Percentiles rank a stretch among this genome's conserved stretches.
phyloP scores from a whole-genome alignment of 2,113 vertebrate genomes.

The Solea senegalensis region DNA sequence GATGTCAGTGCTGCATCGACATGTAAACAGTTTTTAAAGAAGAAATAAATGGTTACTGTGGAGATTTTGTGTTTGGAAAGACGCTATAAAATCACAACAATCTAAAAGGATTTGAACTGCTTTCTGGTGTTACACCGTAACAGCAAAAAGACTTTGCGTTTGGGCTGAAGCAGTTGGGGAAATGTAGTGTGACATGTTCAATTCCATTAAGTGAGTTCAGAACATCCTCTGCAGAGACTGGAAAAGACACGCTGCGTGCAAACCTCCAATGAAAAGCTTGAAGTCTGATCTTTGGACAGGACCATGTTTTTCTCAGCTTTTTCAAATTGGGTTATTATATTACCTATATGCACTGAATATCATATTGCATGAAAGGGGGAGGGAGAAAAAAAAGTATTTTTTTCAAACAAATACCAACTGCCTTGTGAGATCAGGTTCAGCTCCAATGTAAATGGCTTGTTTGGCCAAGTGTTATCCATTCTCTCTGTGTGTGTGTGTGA shows the following conservation, averaged over 20 bases:
- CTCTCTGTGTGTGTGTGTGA: conserved; percentile 29
- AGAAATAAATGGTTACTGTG: conserved; percentile 46
- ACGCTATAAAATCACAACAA: conserved; percentile 43
- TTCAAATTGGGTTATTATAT: conserved; percentile 67
- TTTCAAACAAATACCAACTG: conserved; percentile 62
- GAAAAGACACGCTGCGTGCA: conserved; percentile 52
- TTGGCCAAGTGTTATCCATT: conserved; percentile 75
- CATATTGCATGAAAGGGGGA: conserved; percentile 40
- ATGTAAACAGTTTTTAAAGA: conserved; percentile 73
- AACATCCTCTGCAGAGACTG: conserved; percentile 53
- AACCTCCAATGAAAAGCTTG: conserved; percentile 59
- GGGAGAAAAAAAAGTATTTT: conserved; percentile 13
- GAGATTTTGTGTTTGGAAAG: conserved; percentile 34
- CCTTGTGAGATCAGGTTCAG: conserved; percentile 64
- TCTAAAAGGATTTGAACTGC: conserved; percentile 56
- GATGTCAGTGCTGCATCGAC: conserved; percentile 69
- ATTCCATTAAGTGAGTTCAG: conserved; percentile 56
- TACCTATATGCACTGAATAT: conserved; percentile 66
- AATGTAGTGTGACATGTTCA: conserved; percentile 58
- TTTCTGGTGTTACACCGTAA: conserved; percentile 49
- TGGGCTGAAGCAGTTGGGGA: conserved; percentile 40
- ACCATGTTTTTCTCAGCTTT: conserved; percentile 68
- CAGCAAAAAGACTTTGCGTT: conserved; percentile 40
- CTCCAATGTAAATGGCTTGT: conserved; percentile 66
- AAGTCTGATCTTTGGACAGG: conserved; percentile 57